A percentile compares a stretch with the other conserved stretches of the same genome.
Conservation (phyloP, 2,888 invertebrate genomes). For the Stegophylla sp. region DNA sequence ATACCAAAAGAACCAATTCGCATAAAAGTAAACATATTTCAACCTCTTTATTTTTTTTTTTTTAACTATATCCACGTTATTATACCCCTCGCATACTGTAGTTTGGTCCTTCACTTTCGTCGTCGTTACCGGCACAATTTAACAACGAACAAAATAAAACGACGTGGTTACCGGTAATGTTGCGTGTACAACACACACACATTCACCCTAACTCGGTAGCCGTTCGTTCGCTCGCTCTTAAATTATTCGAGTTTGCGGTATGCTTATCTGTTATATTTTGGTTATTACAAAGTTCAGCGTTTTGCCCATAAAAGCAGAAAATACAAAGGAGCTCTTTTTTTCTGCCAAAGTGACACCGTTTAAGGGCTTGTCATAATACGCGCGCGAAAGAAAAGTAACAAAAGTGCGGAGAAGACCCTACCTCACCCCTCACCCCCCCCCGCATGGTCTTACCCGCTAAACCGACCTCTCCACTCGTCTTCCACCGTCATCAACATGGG, state of each 20-base stretch:
- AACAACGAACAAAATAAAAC: not conserved
- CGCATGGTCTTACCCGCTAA: not conserved
- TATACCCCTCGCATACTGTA: too few species aligned
- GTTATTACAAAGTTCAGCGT: slow-evolving; percentile 57
- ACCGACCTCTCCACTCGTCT: not conserved
- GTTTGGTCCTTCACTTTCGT: too few species aligned
- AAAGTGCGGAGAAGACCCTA: slow-evolving; percentile 34
- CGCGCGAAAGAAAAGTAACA: slow-evolving; percentile 57
- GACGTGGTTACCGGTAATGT: not conserved
- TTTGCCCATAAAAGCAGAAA: slow-evolving; percentile 56
- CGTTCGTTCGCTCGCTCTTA: not conserved
- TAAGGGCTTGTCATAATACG: slow-evolving; percentile 56
- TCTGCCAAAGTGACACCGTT: slow-evolving; percentile 57
- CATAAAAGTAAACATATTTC: not conserved
- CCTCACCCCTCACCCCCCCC: not conserved
- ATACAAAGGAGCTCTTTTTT: slow-evolving; percentile 47
- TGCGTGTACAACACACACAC: too few species aligned
- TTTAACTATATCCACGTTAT: too few species aligned
- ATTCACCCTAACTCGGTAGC: not conserved
- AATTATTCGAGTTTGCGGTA: slow-evolving; percentile 24
- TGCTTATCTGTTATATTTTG: slow-evolving; percentile 58
- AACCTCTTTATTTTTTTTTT: too few species aligned
- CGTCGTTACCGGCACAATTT: too few species aligned
- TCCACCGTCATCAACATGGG: not conserved
- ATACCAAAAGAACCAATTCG: too few species aligned